Evolutionary conservation across 2,797 vertebrate species (phyloP).

Genomic region (Characodon lateralis): DNA sequence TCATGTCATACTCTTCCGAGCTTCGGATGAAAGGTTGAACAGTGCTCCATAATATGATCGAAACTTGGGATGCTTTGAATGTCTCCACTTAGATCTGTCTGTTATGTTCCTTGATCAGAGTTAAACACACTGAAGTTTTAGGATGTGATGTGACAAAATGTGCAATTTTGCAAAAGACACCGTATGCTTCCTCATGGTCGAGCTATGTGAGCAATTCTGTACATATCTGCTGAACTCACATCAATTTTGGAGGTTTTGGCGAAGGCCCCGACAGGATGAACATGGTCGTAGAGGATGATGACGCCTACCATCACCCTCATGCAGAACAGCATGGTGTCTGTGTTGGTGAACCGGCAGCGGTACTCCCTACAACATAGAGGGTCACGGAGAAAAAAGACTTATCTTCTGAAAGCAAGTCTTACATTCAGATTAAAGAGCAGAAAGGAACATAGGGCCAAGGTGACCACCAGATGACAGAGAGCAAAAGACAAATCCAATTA

Average conservation of each 20-base stretch:
- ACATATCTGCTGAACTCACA: slow-evolving; percentile 72
- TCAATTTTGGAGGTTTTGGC: slow-evolving; percentile 94
- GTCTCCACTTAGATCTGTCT: background rate
- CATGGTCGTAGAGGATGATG: slow-evolving; percentile 93
- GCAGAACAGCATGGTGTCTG: slow-evolving; percentile 93
- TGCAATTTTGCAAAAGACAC: too few relatives aligned
- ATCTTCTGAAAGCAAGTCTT: background rate
- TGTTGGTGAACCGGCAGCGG: slow-evolving; percentile 91
- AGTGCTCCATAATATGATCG: too few relatives aligned
- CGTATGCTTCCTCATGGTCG: background rate
- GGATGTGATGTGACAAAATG: too few relatives aligned
- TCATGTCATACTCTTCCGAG: too few relatives aligned
- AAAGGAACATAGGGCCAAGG: background rate
- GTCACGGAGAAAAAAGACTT: background rate
- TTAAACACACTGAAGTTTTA: background rate
- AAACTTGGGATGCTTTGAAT: background rate
- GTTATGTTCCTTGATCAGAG: background rate
- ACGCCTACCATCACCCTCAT: slow-evolving; percentile 94
- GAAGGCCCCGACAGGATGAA: slow-evolving; percentile 91
- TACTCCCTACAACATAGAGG: slow-evolving; percentile 81
- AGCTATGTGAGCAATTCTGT: background rate
- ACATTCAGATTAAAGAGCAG: background rate
- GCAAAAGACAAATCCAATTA: slow-evolving; percentile 14
- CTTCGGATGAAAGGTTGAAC: too few relatives aligned
- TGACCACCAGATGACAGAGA: background rate